Evolutionary conservation across 2,797 vertebrate species (phyloP).

Genomic region (Neosalanx taihuensis): DNA sequence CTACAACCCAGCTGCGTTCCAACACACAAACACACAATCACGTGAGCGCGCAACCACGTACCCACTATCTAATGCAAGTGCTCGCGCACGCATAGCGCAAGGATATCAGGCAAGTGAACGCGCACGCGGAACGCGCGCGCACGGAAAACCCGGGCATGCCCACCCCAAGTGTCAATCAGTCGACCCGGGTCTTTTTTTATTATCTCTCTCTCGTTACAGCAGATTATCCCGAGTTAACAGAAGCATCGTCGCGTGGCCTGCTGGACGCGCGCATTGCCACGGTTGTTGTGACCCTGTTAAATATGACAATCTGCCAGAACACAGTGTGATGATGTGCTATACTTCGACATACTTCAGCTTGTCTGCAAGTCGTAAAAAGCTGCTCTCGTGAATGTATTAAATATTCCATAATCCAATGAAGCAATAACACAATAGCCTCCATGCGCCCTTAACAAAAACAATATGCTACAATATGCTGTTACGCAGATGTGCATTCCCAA

Average conservation of each 20-base stretch:
- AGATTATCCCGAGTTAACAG: slow-evolving; percentile 31
- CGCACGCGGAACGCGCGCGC: slow-evolving; percentile 33
- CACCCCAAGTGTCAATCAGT: slow-evolving; percentile 55
- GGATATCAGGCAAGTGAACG: background rate
- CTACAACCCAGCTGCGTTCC: slow-evolving; percentile 42
- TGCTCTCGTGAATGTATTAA: slow-evolving; percentile 47
- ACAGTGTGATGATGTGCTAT: slow-evolving; percentile 41
- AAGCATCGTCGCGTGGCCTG: slow-evolving; percentile 51
- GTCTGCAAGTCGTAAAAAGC: slow-evolving; percentile 48
- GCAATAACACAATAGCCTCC: slow-evolving; percentile 43
- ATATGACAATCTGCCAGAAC: slow-evolving; percentile 53
- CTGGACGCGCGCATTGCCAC: slow-evolving; percentile 41
- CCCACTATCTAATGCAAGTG: slow-evolving; percentile 8
- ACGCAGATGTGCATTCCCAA: slow-evolving; percentile 44
- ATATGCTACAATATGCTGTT: slow-evolving; percentile 19
- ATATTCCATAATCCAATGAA: slow-evolving; percentile 52
- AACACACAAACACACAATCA: slow-evolving; percentile 32
- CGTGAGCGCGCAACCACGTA: slow-evolving; percentile 20
- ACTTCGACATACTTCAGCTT: slow-evolving; percentile 30
- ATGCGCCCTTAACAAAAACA: slow-evolving; percentile 14
- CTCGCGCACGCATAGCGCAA: background rate
- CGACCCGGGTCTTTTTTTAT: slow-evolving; percentile 3
- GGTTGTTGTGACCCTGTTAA: slow-evolving; percentile 45
- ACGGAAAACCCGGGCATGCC: slow-evolving; percentile 67
- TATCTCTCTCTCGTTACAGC: slow-evolving; percentile 47